Percentiles rank a stretch among this genome's conserved stretches.
These are phyloP conservation scores for Spheniscus humboldti DNA, from an alignment of 2,797 vertebrate genomes.

Conservation along the genomic window DNA sequence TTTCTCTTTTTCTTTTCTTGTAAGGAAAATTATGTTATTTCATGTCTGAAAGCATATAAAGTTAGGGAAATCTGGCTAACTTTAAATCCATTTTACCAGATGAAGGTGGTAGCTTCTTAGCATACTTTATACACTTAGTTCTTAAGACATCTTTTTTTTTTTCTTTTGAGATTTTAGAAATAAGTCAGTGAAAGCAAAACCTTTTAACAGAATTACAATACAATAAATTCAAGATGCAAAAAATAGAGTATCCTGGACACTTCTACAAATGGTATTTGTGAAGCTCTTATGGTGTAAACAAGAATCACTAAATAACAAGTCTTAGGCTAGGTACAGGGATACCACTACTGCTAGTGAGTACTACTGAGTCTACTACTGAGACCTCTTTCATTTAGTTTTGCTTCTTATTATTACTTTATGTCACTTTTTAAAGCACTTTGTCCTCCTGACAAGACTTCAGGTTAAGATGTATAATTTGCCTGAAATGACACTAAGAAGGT, in stretches of 20 bases:
- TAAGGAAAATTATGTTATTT: background rate
- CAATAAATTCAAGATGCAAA: background rate
- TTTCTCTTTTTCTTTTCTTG: background rate
- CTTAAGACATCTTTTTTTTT: background rate
- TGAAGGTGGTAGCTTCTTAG: background rate
- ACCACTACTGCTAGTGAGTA: background rate
- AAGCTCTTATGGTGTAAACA: background rate
- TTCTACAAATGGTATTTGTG: background rate
- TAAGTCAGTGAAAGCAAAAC: background rate
- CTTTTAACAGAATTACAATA: background rate
- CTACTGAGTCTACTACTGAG: background rate
- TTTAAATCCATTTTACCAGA: background rate
- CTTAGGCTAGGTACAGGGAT: background rate
- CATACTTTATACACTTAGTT: background rate
- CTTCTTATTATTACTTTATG: background rate
- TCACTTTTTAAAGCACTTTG: background rate
- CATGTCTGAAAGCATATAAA: background rate
- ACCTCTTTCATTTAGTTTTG: background rate
- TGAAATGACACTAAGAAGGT: background rate
- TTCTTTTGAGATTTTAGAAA: background rate
- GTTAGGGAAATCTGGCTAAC: background rate
- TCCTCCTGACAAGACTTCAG: background rate
- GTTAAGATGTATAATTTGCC: background rate
- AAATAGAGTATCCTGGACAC: background rate
- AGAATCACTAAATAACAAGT: background rate